phyloP scores from a whole-genome alignment of 2,113 vertebrate genomes.

The Acanthochromis polyacanthus region DNA sequence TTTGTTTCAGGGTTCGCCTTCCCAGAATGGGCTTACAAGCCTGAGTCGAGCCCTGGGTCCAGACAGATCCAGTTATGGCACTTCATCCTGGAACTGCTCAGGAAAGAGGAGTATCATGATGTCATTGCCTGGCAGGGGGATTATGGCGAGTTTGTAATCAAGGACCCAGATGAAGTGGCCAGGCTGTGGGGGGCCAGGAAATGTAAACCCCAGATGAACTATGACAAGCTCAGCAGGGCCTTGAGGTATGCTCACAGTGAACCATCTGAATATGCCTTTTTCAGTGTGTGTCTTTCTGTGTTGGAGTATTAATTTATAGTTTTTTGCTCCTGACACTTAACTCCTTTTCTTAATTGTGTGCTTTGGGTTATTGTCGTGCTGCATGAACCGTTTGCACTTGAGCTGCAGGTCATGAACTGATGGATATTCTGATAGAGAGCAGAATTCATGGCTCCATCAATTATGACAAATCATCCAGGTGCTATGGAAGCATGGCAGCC shows the following conservation, averaged over 20 bases:
- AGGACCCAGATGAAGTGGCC: constrained; percentile 91
- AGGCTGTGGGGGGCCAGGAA: constrained; percentile 93
- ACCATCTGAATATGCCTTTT: background rate
- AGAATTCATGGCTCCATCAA: no score
- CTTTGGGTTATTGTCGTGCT: no score
- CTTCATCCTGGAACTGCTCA: constrained; percentile 92
- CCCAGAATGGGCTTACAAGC: constrained; percentile 94
- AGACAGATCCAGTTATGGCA: constrained; percentile 95
- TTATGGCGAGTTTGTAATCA: constrained; percentile 95
- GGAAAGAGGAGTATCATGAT: constrained; percentile 91
- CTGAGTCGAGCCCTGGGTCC: constrained; percentile 91
- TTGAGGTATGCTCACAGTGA: constrained; percentile 79
- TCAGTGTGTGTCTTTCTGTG: constrained; percentile 7
- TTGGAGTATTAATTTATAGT: background rate
- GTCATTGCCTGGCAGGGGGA: constrained; percentile 97
- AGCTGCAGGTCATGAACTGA: no score
- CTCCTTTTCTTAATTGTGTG: background rate
- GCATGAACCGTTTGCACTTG: no score
- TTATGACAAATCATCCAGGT: no score
- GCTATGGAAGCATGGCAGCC: no score
- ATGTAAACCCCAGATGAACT: constrained; percentile 96
- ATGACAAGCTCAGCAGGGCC: constrained; percentile 91
- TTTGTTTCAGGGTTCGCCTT: constrained; percentile 88
- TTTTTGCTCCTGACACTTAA: constrained; percentile 17
- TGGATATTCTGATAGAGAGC: no score